Evolutionary conservation across 2,888 invertebrate species (phyloP).

Genomic region (Dioctria linearis): DNA sequence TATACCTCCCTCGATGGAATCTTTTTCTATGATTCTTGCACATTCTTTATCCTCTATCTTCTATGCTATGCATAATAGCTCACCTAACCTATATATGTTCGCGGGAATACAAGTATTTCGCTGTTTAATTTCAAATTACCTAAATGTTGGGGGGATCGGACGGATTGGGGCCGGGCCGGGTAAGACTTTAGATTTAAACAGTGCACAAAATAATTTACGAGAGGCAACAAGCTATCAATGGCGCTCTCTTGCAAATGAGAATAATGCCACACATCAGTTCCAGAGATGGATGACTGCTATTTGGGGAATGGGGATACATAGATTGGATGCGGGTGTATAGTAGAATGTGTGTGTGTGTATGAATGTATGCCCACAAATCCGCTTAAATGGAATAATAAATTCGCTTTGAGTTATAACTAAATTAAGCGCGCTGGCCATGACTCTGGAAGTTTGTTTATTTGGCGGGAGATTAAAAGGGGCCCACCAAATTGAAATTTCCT

Average conservation of each 20-base stretch:
- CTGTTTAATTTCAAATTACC: slow-evolving; percentile 47
- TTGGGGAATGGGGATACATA: slow-evolving; percentile 1
- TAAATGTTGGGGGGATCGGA: slow-evolving; percentile 19
- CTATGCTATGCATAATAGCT: neutral
- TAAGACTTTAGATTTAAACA: neutral
- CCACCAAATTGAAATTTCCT: slow-evolving; percentile 35
- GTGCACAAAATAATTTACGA: neutral
- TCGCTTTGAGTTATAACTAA: slow-evolving; percentile 48
- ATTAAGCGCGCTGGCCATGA: slow-evolving; percentile 29
- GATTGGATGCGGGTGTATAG: slow-evolving; percentile 13
- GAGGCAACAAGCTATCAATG: slow-evolving; percentile 30
- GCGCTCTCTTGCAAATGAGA: neutral
- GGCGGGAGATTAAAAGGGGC: slow-evolving; percentile 1
- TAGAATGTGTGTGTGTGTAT: neutral
- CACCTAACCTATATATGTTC: slow-evolving; percentile 6
- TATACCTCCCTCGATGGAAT: neutral
- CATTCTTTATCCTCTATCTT: slow-evolving; percentile 25
- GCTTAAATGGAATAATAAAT: slow-evolving; percentile 51
- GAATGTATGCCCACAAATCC: slow-evolving; percentile 2
- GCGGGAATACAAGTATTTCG: slow-evolving; percentile 16
- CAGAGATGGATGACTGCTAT: slow-evolving; percentile 29
- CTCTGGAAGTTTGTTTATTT: slow-evolving; percentile 35
- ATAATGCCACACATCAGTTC: slow-evolving; percentile 10
- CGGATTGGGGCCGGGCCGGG: neutral
- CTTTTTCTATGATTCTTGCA: slow-evolving; percentile 34